Evolutionary conservation across 2,113 vertebrate genomes (phyloP).

Genomic region (Serranochromis macrocephalus): DNA sequence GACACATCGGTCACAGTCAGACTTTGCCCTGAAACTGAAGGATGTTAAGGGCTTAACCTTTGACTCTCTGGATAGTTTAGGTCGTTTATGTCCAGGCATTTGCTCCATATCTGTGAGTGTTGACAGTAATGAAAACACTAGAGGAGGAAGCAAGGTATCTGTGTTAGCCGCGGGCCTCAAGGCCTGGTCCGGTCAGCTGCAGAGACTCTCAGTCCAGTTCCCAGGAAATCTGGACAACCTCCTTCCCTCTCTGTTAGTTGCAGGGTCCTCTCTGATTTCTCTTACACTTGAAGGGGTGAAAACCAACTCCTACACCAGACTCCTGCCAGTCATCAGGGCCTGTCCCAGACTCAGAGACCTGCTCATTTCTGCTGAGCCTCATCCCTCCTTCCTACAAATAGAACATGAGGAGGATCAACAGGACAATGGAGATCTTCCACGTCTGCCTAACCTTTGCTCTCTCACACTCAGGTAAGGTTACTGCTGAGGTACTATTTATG

Average conservation of each 20-base stretch:
- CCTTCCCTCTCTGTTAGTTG: constrained; percentile 33
- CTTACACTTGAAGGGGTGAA: constrained; percentile 67
- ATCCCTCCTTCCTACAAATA: neutral
- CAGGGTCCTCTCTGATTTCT: constrained; percentile 51
- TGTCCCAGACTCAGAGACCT: constrained; percentile 63
- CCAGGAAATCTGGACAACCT: constrained; percentile 41
- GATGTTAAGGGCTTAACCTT: constrained; percentile 49
- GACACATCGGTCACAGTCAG: neutral
- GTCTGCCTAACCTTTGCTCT: constrained; percentile 55
- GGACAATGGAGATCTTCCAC: constrained; percentile 16
- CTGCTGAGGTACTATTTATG: neutral
- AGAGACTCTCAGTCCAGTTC: constrained; percentile 48
- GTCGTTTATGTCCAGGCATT: constrained; percentile 56
- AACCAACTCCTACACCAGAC: constrained; percentile 30
- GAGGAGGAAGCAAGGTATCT: neutral
- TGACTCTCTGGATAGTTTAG: constrained; percentile 39
- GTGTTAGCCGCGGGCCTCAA: constrained; percentile 40
- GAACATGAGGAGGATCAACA: neutral
- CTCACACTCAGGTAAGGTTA: constrained; percentile 62
- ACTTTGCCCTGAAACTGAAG: constrained; percentile 39
- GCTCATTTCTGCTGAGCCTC: constrained; percentile 52
- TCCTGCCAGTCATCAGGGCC: constrained; percentile 50
- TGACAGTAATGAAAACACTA: neutral
- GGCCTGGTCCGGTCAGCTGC: constrained; percentile 53
- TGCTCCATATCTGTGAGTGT: constrained; percentile 44